phyloP scores from a whole-genome alignment of 1,140 invertebrate genomes.

The Tetramorium parvispinum region DNA sequence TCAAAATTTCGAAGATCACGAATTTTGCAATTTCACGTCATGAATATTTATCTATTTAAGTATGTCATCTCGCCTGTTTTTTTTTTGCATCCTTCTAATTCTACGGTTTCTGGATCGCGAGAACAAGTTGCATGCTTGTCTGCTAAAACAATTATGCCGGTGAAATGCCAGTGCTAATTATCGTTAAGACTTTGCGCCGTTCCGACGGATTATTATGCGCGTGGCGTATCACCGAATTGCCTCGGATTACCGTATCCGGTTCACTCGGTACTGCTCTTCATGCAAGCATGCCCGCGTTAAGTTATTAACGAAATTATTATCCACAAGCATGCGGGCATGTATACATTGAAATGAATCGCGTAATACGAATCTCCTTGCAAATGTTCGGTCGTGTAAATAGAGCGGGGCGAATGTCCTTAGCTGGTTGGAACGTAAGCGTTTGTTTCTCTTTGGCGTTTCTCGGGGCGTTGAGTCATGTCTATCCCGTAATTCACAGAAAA shows the following conservation, averaged over 20 bases:
- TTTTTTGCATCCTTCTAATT: not conserved
- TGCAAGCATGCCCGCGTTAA: not conserved
- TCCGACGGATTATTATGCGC: conserved; percentile 37
- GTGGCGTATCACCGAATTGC: conserved; percentile 14
- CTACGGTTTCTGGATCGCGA: not conserved
- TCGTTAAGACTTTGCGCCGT: conserved; percentile 35
- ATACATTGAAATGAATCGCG: not conserved
- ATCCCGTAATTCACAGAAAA: not conserved
- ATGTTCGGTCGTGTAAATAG: not conserved
- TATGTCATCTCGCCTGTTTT: not conserved
- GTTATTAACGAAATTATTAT: conserved; percentile 48
- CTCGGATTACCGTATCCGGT: conserved; percentile 39
- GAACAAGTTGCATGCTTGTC: conserved; percentile 4
- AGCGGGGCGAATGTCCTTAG: not conserved
- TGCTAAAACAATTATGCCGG: conserved; percentile 39
- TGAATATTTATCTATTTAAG: not conserved
- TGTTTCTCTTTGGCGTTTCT: not conserved
- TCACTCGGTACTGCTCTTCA: conserved; percentile 7
- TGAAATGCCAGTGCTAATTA: conserved; percentile 27
- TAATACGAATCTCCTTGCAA: not conserved
- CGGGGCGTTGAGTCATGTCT: not conserved
- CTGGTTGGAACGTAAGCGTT: not conserved
- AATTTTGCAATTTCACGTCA: not conserved
- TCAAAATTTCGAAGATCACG: not conserved
- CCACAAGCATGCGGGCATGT: no score